phyloP scores from a whole-genome alignment of 1,140 invertebrate genomes.

The Ceratina calcarata region DNA sequence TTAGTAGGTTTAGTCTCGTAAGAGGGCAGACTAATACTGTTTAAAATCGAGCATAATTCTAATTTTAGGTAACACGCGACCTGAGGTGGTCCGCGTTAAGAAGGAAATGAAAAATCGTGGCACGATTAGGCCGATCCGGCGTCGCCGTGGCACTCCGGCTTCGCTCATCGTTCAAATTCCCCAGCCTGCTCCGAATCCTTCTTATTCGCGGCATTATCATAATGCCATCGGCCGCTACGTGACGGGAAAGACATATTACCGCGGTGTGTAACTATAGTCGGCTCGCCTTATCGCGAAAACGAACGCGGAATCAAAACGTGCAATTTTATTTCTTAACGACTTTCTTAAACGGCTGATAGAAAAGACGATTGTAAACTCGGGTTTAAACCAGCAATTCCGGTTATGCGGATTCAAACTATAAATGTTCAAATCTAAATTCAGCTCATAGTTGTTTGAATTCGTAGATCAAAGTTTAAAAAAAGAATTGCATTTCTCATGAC shows the following conservation, averaged over 20 bases:
- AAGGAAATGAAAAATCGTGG: slow-evolving; percentile 66
- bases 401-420: no score
- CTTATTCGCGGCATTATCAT: slow-evolving; percentile 76
- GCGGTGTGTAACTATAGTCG: slow-evolving; percentile 38
- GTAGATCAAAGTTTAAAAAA: no score
- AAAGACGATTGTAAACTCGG: no score
- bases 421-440: no score
- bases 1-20: no score
- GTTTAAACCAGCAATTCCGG: no score
- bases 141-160: slow-evolving; percentile 57
- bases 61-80: neutral
- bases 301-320: slow-evolving; percentile 66
- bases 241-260: slow-evolving; percentile 78
- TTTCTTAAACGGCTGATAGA: no score
- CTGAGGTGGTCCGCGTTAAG: no score
- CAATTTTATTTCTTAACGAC: neutral
- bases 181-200: slow-evolving; percentile 64
- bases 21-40: neutral
- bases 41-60: slow-evolving; percentile 2
- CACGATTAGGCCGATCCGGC: slow-evolving; percentile 65
- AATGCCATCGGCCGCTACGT: slow-evolving; percentile 76
- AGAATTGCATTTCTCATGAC: no score
- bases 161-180: slow-evolving; percentile 73
- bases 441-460: no score
- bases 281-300: slow-evolving; percentile 53